A percentile compares a stretch with the other conserved stretches of the same genome.
Evolutionary conservation across 2,888 invertebrate genomes (phyloP).

Genomic region (Tigriopus californicus): DNA sequence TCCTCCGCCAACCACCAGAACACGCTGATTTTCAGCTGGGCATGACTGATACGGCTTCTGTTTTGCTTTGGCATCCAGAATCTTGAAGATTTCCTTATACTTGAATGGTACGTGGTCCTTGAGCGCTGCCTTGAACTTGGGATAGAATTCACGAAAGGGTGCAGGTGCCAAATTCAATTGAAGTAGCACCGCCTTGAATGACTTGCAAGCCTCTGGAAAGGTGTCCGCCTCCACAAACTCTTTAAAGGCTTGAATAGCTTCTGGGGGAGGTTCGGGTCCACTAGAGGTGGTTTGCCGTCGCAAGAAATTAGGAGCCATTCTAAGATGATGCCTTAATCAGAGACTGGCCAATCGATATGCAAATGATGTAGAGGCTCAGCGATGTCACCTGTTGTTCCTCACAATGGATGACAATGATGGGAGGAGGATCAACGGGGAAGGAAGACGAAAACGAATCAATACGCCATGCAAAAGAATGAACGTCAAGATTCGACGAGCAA

Average conservation of each 20-base stretch:
- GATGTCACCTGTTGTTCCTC: too few relatives aligned
- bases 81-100: constrained; percentile 12
- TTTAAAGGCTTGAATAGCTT: neutral
- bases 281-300: neutral
- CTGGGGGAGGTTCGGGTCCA: neutral
- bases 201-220: neutral
- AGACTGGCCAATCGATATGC: too few relatives aligned
- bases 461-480: too few relatives aligned
- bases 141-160: neutral
- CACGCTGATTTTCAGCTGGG: constrained; percentile 20
- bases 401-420: too few relatives aligned
- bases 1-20: constrained; percentile 82
- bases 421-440: too few relatives aligned
- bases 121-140: neutral
- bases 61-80: constrained; percentile 5
- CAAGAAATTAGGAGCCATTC: too few relatives aligned
- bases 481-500: too few relatives aligned
- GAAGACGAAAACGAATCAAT: too few relatives aligned
- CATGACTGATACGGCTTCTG: neutral
- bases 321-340: too few relatives aligned
- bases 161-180: neutral
- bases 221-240: neutral
- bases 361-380: too few relatives aligned
- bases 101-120: constrained; percentile 8
- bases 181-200: neutral